Evolutionary conservation across 2,888 invertebrate species (phyloP).

Genomic region (Aporophyla lueneburgensis): DNA sequence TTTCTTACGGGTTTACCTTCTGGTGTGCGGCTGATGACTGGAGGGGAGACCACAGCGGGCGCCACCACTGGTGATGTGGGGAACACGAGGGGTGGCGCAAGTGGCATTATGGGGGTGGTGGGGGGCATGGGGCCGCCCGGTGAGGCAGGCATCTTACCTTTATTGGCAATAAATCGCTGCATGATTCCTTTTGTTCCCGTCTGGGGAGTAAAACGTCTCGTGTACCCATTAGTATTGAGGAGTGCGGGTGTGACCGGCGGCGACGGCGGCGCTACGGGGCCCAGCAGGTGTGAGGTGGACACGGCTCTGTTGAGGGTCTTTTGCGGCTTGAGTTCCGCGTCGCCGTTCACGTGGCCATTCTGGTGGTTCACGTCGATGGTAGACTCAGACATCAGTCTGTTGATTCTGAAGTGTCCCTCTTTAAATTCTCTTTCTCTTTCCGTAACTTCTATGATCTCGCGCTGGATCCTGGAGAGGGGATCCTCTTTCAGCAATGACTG

Average conservation of each 20-base stretch:
- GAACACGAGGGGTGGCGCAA: conserved; percentile 79
- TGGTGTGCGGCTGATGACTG: conserved; percentile 90
- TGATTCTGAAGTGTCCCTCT: conserved; percentile 90
- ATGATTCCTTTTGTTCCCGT: conserved; percentile 94
- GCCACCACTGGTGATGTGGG: conserved; percentile 79
- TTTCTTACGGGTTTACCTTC: conserved; percentile 93
- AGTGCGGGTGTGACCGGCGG: conserved; percentile 81
- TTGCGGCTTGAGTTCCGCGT: conserved; percentile 76
- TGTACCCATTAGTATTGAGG: conserved; percentile 88
- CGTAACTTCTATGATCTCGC: conserved; percentile 96
- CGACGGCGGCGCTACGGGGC: conserved; percentile 82
- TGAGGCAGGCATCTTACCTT: conserved; percentile 92
- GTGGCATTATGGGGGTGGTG: conserved; percentile 73
- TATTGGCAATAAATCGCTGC: conserved; percentile 96
- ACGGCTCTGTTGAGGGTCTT: conserved; percentile 85
- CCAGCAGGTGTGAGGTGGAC: conserved; percentile 86
- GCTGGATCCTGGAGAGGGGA: conserved; percentile 95
- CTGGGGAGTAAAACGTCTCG: conserved; percentile 92
- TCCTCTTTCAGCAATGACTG: conserved; percentile 92
- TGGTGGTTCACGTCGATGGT: conserved; percentile 87
- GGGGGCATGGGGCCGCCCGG: conserved; percentile 77
- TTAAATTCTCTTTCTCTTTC: conserved; percentile 96
- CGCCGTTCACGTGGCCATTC: conserved; percentile 85
- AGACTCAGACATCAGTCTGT: conserved; percentile 86
- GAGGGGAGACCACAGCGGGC: conserved; percentile 76